These are phyloP conservation scores for Portevinia maculata DNA, from an alignment of 2,888 invertebrate genomes.

Conservation along the genomic window DNA sequence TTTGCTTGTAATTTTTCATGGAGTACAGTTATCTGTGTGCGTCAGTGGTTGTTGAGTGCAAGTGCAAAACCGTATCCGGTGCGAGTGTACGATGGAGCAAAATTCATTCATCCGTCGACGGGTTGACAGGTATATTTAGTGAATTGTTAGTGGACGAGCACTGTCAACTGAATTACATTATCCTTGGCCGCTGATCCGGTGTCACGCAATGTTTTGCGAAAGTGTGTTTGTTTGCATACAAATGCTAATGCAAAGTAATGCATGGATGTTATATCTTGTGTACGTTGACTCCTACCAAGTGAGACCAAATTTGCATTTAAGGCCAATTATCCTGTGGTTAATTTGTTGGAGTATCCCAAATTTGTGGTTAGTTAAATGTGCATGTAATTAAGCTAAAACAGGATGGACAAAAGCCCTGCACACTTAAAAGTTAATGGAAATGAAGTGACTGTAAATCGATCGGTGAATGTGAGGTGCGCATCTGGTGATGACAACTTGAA, in stretches of 20 bases:
- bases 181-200: conserved; percentile 64
- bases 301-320: conserved; percentile 73
- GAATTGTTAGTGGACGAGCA: conserved; percentile 33
- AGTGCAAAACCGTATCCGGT: conserved; percentile 38
- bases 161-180: conserved; percentile 55
- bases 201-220: conserved; percentile 48
- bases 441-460: not conserved
- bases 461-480: conserved; percentile 1
- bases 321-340: conserved; percentile 77
- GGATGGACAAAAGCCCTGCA: not conserved
- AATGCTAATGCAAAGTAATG: conserved; percentile 39
- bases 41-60: not conserved
- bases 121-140: conserved; percentile 65
- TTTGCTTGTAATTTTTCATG: conserved; percentile 67
- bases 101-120: conserved; percentile 54
- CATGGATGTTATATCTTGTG: conserved; percentile 58
- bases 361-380: conserved; percentile 70
- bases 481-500: conserved; percentile 30
- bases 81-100: conserved; percentile 4
- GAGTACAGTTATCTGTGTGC: not conserved
- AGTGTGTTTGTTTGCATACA: not conserved
- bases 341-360: conserved; percentile 75
- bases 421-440: conserved; percentile 2
- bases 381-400: conserved; percentile 44
- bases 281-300: conserved; percentile 43